phyloP scores from a whole-genome alignment of 2,888 invertebrate genomes.

The Osedax frankpressi region DNA sequence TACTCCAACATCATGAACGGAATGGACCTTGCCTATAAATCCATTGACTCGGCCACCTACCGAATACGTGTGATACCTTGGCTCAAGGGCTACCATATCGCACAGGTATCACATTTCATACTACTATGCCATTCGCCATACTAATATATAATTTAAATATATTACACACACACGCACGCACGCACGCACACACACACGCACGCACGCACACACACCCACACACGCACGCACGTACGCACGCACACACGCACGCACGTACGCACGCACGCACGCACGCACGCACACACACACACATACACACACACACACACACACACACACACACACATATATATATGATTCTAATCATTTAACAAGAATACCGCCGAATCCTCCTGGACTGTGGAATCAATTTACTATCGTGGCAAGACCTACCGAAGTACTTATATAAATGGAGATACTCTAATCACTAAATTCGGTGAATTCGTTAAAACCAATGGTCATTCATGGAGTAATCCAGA shows the following conservation, averaged over 20 bases:
- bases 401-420: not conserved
- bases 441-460: not conserved
- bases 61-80: not conserved
- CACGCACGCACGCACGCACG: too few species aligned
- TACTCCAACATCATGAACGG: constrained; percentile 13
- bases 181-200: too few species aligned
- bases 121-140: not conserved
- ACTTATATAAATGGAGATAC: constrained; percentile 6
- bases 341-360: too few species aligned
- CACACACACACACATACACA: too few species aligned
- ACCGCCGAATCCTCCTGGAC: not conserved
- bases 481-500: constrained; percentile 3
- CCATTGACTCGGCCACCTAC: not conserved
- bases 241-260: too few species aligned
- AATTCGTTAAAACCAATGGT: not conserved
- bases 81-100: constrained; percentile 4
- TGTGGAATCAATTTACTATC: not conserved
- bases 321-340: too few species aligned
- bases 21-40: constrained; percentile 4
- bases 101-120: not conserved
- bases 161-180: too few species aligned
- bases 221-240: too few species aligned
- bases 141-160: not conserved
- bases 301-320: too few species aligned
- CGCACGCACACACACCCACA: too few species aligned